Evolutionary conservation across 2,888 invertebrate species (phyloP), one percentile per base, ranked within the genome.

Genomic region (Ophion slaviceki): DNA sequence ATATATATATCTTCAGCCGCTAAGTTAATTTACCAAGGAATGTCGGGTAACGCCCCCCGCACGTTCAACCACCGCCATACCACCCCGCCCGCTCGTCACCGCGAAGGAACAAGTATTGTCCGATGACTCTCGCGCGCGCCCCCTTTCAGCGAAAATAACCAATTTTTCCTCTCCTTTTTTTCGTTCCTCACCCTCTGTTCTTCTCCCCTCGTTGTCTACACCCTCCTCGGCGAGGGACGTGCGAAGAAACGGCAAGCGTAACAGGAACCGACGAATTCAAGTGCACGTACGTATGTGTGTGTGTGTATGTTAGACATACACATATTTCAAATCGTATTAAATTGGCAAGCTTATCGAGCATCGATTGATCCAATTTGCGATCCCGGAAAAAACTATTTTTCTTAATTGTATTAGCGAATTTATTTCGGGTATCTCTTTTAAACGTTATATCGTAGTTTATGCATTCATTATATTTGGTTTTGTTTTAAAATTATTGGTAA

Each of bases 11-110:
- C 91, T 90, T 89, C 91, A 89, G 92, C 91, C 92, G 93, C 93
- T 93, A 93, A 93, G 93, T 93, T 93, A 93, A 93, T 93, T 93
- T 93, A 93, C 93, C 92, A 87, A 92, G 93, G 93, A 93, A 93
- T 93, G 93, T 88, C 89, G 92, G 92, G 93, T 92, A 92, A 92
- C 93, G 93, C 93, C 93, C 93, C 90, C 91, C 91, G 86, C 79
- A 79, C 83, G 83, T 75, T 83, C 79, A 79, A 75, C 79, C 74
- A 67, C 74, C 67, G 36, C 77, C 77, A 17, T 17, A 53, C 53
- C 53, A 66, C 74, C 62, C 36, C 68, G 17, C 62, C 32, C 32
- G 45, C 28, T 66, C 57, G 72, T 28, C 75, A 86, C 87, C 89
- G 88, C 68, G 32, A 32, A 87, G 74, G 89, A 72, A 88, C 89